Evolutionary conservation across 2,113 vertebrate genomes (phyloP).

Genomic region (Hypomesus transpacificus): DNA sequence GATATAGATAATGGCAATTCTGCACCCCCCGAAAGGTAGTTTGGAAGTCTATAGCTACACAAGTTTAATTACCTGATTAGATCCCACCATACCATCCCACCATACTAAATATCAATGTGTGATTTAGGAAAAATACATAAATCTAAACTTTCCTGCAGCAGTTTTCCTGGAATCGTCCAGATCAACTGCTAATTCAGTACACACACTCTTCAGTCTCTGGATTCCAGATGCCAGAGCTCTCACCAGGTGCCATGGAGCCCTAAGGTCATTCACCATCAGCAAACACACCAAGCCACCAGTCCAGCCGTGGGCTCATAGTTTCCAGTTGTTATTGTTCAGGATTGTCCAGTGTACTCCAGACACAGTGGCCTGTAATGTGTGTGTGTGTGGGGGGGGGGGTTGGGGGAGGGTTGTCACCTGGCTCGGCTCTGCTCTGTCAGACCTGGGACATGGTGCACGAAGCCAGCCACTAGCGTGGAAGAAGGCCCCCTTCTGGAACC

Average conservation of each 20-base stretch:
- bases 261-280: too few species aligned
- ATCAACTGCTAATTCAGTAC: background rate
- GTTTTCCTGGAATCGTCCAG: too few species aligned
- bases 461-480: slow-evolving; percentile 40
- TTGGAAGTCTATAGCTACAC: too few species aligned
- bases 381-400: slow-evolving; percentile 9
- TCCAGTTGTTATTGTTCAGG: background rate
- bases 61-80: too few species aligned
- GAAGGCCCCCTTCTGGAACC: slow-evolving; percentile 36
- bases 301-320: background rate
- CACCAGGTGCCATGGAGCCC: background rate
- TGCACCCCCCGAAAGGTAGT: too few species aligned
- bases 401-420: slow-evolving; percentile 23
- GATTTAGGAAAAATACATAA: too few species aligned
- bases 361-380: background rate
- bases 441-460: slow-evolving; percentile 21
- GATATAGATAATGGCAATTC: too few species aligned
- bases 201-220: background rate
- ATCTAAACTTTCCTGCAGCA: too few species aligned
- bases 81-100: too few species aligned
- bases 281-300: too few species aligned
- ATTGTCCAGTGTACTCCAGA: background rate
- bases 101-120: too few species aligned
- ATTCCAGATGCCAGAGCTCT: background rate
- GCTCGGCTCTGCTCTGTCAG: slow-evolving; percentile 32